Evolutionary conservation across 2,113 vertebrate genomes (phyloP), one percentile per base, ranked within the genome.

Genomic region (Hucho hucho): DNA sequence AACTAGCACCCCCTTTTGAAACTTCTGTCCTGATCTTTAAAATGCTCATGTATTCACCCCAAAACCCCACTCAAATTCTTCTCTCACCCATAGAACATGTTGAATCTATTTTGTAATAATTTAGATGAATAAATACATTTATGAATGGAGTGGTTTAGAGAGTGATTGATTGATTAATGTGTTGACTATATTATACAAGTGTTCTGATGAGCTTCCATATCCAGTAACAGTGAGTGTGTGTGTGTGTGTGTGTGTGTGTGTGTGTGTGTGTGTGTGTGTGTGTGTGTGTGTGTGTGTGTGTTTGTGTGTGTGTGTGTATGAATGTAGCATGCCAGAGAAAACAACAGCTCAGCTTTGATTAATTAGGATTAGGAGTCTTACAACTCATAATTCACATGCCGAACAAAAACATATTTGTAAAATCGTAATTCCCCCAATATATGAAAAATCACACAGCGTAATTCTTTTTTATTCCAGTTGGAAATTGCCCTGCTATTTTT

Each of bases 1-100:
- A 94, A 95, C 96, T 93, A 96, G 96, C 95, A 95, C 97, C 96
- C 96, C 94, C 96, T 97, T 94, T 95, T 94, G 95, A 96, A 95
- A 93, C 75, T 82, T 74, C 37, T 73, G 46, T 61, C 18, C 24
- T 6, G 2, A 63, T 22, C 12, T 53, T 53, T 16, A 13, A 53
- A 53, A 53, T 18, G 16, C 49, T 53, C 9, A 11, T 11, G 9
- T 43, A 43, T 43, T 43, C 37, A 43, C 37, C 2, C 37, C 37
- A 43, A 43, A 43, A 12, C 7, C 37, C 9, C 37, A 43, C 37
- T 43, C 37, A 43, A 11, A 37, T 37, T 37, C 37, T 2, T 37
- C 37, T 37, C 37, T 9, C 32, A 6, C 32, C 32, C 37, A 37
- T 37, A 37, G 37, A 37, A 37, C 1, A 37, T 37, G 7, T 9